Conservation (phyloP, 1,140 invertebrate genomes). For the Hycleus phaleratus region DNA sequence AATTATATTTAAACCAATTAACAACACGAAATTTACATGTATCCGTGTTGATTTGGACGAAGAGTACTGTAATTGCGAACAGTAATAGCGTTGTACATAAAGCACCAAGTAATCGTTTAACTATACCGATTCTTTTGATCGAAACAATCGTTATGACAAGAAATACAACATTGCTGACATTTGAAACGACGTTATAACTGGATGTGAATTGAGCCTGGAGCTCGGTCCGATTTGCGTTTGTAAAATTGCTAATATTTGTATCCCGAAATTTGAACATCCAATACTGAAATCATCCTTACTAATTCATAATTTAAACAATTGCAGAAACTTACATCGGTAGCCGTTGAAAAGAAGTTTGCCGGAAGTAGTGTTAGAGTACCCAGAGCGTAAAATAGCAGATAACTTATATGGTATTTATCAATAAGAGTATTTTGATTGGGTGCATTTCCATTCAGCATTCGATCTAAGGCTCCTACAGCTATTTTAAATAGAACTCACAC, state of each 20-base stretch:
- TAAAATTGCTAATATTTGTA: not conserved
- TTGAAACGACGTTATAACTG: not conserved
- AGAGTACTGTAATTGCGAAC: not conserved
- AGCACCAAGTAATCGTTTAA: not conserved
- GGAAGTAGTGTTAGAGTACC: no score
- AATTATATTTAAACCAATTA: not conserved
- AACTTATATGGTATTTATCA: no score
- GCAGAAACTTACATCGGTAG: no score
- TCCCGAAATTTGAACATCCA: slow-evolving; percentile 10
- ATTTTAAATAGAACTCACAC: no score
- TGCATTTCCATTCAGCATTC: no score
- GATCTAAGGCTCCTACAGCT: no score
- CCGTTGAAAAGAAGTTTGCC: no score
- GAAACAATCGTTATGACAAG: not conserved
- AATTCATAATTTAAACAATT: no score
- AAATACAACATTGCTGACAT: not conserved
- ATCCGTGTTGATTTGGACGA: not conserved
- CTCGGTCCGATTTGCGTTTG: not conserved
- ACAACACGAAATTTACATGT: not conserved
- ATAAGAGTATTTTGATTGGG: no score
- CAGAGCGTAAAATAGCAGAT: no score
- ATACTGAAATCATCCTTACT: not conserved
- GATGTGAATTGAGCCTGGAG: slow-evolving; percentile 1
- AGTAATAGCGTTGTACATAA: not conserved
- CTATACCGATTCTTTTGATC: not conserved